Evolutionary conservation across 2,113 vertebrate genomes (phyloP).

Genomic region (Chaenocephalus aceratus): DNA sequence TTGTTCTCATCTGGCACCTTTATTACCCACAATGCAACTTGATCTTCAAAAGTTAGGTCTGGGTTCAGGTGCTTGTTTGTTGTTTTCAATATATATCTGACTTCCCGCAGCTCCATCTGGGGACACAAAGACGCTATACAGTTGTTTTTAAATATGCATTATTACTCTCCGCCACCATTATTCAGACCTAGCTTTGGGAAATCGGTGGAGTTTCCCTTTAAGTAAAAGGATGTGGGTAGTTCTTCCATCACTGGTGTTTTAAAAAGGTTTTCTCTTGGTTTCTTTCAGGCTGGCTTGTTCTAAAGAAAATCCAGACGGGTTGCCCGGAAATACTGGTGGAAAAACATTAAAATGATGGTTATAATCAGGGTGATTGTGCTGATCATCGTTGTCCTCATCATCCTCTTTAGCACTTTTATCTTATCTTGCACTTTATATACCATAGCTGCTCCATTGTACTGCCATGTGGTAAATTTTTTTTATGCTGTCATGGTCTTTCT

Average conservation of each 20-base stretch:
- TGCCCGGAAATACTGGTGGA: conserved; percentile 88
- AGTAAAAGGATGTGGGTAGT: background rate
- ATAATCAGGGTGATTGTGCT: too few species aligned
- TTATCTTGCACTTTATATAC: too few species aligned
- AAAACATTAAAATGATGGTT: conserved; percentile 56
- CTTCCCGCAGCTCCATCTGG: background rate
- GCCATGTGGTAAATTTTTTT: too few species aligned
- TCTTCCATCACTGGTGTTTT: background rate
- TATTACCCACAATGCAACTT: background rate
- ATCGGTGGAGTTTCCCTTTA: background rate
- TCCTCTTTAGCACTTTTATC: too few species aligned
- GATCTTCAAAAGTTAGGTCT: background rate
- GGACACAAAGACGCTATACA: too few species aligned
- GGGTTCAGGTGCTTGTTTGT: too few species aligned
- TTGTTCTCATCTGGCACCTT: background rate
- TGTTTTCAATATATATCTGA: background rate
- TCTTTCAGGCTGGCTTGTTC: conserved; percentile 85
- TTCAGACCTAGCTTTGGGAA: background rate
- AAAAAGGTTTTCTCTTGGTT: conserved; percentile 18
- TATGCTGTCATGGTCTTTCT: too few species aligned
- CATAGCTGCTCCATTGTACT: too few species aligned
- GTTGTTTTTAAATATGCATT: background rate
- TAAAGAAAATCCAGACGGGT: conserved; percentile 81
- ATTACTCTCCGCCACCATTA: background rate
- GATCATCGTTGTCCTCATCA: too few species aligned